Percentiles rank a stretch among this genome's conserved stretches.
These are phyloP conservation scores for Malurus melanocephalus DNA, from an alignment of 2,113 vertebrate species.

Conservation along the genomic window DNA sequence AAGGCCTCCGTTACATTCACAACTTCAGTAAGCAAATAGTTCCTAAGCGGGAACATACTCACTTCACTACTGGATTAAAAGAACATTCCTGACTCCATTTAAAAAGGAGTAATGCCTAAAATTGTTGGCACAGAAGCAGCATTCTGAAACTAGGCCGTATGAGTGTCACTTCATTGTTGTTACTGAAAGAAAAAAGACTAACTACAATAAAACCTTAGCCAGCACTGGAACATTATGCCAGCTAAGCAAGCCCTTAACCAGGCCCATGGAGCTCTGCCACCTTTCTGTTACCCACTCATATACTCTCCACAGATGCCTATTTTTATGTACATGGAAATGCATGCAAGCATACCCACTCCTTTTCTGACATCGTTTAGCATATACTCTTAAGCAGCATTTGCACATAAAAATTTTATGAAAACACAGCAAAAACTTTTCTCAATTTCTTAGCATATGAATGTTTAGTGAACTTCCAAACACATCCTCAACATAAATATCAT, in stretches of 20 bases:
- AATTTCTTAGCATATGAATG: neutral
- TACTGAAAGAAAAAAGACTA: slow-evolving; percentile 75
- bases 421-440: neutral
- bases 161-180: slow-evolving; percentile 81
- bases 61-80: slow-evolving; percentile 61
- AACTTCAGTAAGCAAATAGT: slow-evolving; percentile 21
- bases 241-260: slow-evolving; percentile 65
- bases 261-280: slow-evolving; percentile 16
- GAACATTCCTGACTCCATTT: slow-evolving; percentile 65
- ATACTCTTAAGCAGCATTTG: neutral
- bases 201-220: slow-evolving; percentile 73
- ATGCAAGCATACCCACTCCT: neutral
- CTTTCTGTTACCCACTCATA: neutral
- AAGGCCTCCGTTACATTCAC: neutral
- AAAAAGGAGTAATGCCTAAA: slow-evolving; percentile 71
- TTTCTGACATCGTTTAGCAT: neutral
- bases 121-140: slow-evolving; percentile 67
- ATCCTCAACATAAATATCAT: neutral
- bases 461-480: neutral
- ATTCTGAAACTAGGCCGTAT: slow-evolving; percentile 77
- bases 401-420: neutral
- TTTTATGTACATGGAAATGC: neutral
- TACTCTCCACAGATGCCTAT: neutral
- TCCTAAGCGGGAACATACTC: slow-evolving; percentile 39
- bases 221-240: slow-evolving; percentile 67